Evolutionary conservation across 2,888 invertebrate genomes (phyloP).

Genomic region (Cataglyphis altisquamis): DNA sequence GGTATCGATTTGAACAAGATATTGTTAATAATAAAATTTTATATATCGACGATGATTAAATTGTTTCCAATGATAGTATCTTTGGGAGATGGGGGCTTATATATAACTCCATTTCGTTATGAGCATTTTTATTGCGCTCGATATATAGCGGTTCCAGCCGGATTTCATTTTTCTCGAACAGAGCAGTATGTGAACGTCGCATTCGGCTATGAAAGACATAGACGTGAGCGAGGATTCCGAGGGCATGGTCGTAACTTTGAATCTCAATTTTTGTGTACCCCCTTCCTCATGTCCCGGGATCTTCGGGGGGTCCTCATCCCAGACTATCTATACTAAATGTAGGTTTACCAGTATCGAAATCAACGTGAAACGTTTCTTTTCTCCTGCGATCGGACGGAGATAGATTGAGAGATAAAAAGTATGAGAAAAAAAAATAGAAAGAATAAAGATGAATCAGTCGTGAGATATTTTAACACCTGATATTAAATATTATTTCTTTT

Average conservation of each 20-base stretch:
- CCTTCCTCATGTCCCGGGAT: slow-evolving; percentile 25
- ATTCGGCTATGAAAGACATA: slow-evolving; percentile 46
- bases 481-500: not conserved
- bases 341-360: slow-evolving; percentile 30
- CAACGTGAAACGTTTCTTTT: not conserved
- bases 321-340: slow-evolving; percentile 29
- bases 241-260: slow-evolving; percentile 64
- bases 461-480: slow-evolving; percentile 1
- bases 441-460: not conserved
- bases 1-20: not conserved
- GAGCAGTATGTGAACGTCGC: slow-evolving; percentile 39
- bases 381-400: not conserved
- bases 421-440: too few species aligned
- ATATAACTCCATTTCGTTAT: slow-evolving; percentile 22
- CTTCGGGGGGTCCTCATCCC: slow-evolving; percentile 36
- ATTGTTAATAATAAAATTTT: slow-evolving; percentile 40
- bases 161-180: slow-evolving; percentile 46
- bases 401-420: not conserved
- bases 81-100: not conserved
- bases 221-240: slow-evolving; percentile 55
- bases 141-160: slow-evolving; percentile 28
- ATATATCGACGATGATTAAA: not conserved
- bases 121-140: slow-evolving; percentile 33
- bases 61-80: slow-evolving; percentile 2
- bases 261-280: slow-evolving; percentile 64